A percentile compares a stretch with the other conserved stretches of the same genome.
These are phyloP conservation scores for Melangyna quadrimaculata DNA, from an alignment of 2,888 invertebrate genomes.

Conservation along the genomic window DNA sequence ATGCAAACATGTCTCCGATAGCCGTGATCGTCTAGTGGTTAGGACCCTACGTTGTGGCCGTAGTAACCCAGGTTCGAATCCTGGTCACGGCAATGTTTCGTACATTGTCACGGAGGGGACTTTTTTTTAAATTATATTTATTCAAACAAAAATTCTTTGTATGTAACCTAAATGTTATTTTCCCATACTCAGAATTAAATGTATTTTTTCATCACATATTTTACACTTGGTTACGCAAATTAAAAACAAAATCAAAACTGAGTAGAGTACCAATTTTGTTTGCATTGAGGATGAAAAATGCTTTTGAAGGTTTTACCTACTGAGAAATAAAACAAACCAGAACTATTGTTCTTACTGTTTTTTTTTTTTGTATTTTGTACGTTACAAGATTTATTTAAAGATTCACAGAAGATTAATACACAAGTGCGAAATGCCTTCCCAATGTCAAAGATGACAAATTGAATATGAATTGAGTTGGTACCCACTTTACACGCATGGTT, in stretches of 20 bases:
- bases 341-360: no score
- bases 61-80: constrained; percentile 81
- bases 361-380: constrained; percentile 7
- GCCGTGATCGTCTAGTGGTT: constrained; percentile 81
- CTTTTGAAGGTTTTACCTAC: no score
- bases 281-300: no score
- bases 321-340: no score
- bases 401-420: constrained; percentile 4
- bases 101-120: constrained; percentile 50
- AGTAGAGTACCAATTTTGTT: no score
- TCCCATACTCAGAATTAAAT: no score
- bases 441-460: constrained; percentile 63
- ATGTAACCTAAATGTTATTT: no score
- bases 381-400: constrained; percentile 23
- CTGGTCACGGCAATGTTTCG: constrained; percentile 77
- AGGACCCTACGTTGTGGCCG: constrained; percentile 81
- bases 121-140: neutral
- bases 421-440: constrained; percentile 2
- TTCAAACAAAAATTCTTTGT: no score
- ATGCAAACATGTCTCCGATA: constrained; percentile 42
- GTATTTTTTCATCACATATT: no score
- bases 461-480: constrained; percentile 8
- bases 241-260: no score
- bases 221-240: no score
- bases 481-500: constrained; percentile 33